phyloP scores from a whole-genome alignment of 2,888 invertebrate genomes.

The Drosophila paranaensis region DNA sequence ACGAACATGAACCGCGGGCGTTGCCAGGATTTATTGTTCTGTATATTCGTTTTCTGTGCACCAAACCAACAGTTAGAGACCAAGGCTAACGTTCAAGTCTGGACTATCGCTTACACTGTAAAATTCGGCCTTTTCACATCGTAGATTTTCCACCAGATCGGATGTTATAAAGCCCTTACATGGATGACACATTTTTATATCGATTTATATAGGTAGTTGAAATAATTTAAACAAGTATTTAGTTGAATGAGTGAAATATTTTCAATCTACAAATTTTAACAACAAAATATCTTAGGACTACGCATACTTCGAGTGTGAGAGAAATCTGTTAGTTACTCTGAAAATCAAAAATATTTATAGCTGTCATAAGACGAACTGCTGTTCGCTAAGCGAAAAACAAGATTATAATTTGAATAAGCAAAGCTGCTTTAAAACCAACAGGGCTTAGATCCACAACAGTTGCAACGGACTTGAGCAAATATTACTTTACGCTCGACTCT shows the following conservation, averaged over 20 bases:
- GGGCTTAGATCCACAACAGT: background rate
- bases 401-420: background rate
- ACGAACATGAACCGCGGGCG: constrained; percentile 73
- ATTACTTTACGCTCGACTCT: constrained; percentile 6
- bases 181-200: constrained; percentile 49
- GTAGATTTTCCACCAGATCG: constrained; percentile 51
- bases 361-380: no score
- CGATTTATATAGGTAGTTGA: background rate
- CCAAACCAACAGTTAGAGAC: background rate
- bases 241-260: background rate
- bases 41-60: background rate
- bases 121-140: constrained; percentile 11
- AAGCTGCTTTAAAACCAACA: background rate
- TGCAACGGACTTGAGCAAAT: background rate
- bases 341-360: no score
- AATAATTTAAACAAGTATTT: constrained; percentile 38
- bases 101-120: constrained; percentile 14
- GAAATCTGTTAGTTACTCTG: no score
- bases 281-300: background rate
- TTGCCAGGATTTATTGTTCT: constrained; percentile 26
- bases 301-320: background rate
- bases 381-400: no score
- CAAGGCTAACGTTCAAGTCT: background rate
- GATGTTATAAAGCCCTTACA: constrained; percentile 42
- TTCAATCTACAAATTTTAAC: background rate